A percentile compares a stretch with the other conserved stretches of the same genome.
These are phyloP conservation scores for Cantharis lateralis DNA, from an alignment of 2,888 invertebrate genomes.

Conservation along the genomic window DNA sequence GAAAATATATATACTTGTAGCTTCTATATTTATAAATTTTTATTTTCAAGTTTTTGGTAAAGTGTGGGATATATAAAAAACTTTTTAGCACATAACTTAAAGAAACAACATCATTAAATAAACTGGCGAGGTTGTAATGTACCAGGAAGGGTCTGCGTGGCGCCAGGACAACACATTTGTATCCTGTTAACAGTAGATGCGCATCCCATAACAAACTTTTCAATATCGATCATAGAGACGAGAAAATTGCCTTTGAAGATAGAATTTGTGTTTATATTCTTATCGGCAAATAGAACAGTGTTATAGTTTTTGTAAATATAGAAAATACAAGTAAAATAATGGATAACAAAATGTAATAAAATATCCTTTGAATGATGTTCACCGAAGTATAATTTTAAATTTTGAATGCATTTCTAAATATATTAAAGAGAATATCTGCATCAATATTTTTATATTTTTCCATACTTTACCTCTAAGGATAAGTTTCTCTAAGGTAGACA, in stretches of 20 bases:
- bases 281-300: constrained; percentile 8
- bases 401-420: neutral
- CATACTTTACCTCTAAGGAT: neutral
- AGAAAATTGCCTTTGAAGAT: constrained; percentile 20
- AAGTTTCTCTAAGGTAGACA: no score
- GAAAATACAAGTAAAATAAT: neutral
- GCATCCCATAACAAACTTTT: constrained; percentile 26
- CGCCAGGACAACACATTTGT: constrained; percentile 29
- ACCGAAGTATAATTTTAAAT: neutral
- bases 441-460: no score
- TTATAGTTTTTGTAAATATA: neutral
- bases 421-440: neutral
- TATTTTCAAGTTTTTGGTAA: neutral
- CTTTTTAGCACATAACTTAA: constrained; percentile 1
- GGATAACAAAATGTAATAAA: neutral
- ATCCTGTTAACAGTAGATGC: constrained; percentile 27
- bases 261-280: constrained; percentile 19
- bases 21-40: neutral
- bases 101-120: constrained; percentile 13
- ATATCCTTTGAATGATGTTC: neutral
- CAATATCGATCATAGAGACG: constrained; percentile 28
- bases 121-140: constrained; percentile 16
- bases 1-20: neutral
- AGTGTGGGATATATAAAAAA: neutral
- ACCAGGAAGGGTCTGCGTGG: constrained; percentile 25